Evolutionary conservation across 1,140 invertebrate genomes (phyloP).

Genomic region (Brachionus koreanus): DNA sequence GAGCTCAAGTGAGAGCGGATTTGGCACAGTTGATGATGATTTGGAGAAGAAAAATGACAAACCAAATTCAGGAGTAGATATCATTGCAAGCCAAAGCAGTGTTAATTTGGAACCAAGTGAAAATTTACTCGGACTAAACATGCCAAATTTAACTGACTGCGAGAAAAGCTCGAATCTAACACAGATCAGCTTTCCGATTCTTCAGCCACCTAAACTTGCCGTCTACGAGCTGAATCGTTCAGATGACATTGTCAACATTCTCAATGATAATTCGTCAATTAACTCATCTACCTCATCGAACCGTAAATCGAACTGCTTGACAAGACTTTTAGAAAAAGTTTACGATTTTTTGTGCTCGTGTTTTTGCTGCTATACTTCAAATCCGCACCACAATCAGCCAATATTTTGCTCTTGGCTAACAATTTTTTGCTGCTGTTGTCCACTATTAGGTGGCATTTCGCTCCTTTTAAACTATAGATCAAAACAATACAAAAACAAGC

Average conservation of each 20-base stretch:
- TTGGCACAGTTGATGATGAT: constrained; percentile 39
- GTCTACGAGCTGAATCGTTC: constrained; percentile 9
- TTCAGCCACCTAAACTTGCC: neutral
- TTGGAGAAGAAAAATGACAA: neutral
- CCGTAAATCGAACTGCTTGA: neutral
- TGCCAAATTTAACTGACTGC: neutral
- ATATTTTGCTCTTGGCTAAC: constrained; percentile 31
- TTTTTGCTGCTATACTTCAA: constrained; percentile 30
- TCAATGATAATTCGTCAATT: constrained; percentile 41
- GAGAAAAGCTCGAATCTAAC: neutral
- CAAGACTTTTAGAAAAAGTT: neutral
- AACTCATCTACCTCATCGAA: constrained; percentile 21
- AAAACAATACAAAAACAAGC: constrained; percentile 33
- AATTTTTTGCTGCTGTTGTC: constrained; percentile 41
- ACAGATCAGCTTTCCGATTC: constrained; percentile 31
- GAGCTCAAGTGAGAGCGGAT: constrained; percentile 26
- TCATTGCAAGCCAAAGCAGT: neutral
- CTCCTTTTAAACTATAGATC: neutral
- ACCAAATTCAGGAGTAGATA: neutral
- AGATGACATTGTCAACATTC: constrained; percentile 33
- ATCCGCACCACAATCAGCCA: neutral
- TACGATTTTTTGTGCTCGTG: neutral
- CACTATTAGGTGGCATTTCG: constrained; percentile 17
- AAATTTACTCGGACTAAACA: neutral
- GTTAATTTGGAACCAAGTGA: neutral